A percentile compares a stretch with the other conserved stretches of the same genome.
phyloP scores from a whole-genome alignment of 64 coral and sea anemone species.

The Porites lutea region DNA sequence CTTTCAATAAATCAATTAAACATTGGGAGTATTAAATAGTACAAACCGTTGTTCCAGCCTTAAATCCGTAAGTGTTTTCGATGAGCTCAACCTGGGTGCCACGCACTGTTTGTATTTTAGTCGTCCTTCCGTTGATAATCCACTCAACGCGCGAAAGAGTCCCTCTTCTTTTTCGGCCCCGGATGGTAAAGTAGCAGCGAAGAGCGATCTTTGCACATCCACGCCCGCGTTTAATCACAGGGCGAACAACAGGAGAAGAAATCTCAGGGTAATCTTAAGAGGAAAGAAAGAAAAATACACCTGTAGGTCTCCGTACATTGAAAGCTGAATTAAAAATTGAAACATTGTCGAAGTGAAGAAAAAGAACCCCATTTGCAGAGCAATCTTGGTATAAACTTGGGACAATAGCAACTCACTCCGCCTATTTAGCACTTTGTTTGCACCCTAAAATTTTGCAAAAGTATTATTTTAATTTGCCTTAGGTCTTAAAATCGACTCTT shows the following conservation, averaged over 20 bases:
- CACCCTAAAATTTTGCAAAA: too few relatives aligned
- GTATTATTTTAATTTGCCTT: too few relatives aligned
- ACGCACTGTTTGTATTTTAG: slow-evolving; percentile 15
- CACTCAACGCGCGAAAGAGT: slow-evolving; percentile 38
- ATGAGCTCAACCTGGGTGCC: slow-evolving; percentile 57
- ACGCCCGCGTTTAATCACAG: slow-evolving; percentile 26
- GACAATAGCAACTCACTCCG: too few relatives aligned
- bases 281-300: background rate
- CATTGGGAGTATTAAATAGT: background rate
- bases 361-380: too few relatives aligned
- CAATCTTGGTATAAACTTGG: too few relatives aligned
- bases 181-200: slow-evolving; percentile 59
- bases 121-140: slow-evolving; percentile 48
- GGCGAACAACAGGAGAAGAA: slow-evolving; percentile 30
- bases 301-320: background rate
- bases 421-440: too few relatives aligned
- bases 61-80: slow-evolving; percentile 62
- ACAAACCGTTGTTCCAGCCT: slow-evolving; percentile 70
- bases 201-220: slow-evolving; percentile 27
- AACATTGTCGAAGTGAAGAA: too few relatives aligned
- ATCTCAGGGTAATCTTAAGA: slow-evolving; percentile 39
- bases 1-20: too few relatives aligned
- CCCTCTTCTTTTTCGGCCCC: slow-evolving; percentile 3
- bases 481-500: too few relatives aligned
- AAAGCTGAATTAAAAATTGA: too few relatives aligned